Conservation (phyloP, 2,797 vertebrate species). For the Cirrhinus mrigala region DNA sequence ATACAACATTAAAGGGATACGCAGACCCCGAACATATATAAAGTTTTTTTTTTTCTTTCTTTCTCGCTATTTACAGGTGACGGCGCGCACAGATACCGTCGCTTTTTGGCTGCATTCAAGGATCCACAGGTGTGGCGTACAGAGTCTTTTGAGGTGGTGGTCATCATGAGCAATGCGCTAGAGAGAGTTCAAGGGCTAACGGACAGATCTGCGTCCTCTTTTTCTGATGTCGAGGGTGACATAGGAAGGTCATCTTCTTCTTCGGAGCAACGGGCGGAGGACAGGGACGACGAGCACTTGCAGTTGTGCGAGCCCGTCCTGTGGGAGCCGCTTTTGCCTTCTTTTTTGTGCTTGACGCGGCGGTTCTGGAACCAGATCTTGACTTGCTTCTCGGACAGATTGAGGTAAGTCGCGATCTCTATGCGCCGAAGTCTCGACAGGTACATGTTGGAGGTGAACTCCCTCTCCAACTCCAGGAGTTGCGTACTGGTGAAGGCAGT, state of each 20-base stretch:
- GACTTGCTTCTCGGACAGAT: constrained; percentile 98
- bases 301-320: constrained; percentile 86
- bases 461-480: constrained; percentile 95
- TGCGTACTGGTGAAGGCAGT: constrained; percentile 99
- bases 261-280: constrained; percentile 87
- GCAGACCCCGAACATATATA: constrained; percentile 77
- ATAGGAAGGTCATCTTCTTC: constrained; percentile 93
- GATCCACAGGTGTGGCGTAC: constrained; percentile 59
- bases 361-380: constrained; percentile 99
- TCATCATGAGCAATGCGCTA: background rate
- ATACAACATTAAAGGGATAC: constrained; percentile 77
- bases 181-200: constrained; percentile 86
- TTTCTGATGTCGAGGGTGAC: constrained; percentile 96
- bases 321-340: constrained; percentile 89
- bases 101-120: constrained; percentile 75
- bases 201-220: constrained; percentile 93
- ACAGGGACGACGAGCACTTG: constrained; percentile 92
- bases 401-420: constrained; percentile 98
- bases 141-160: constrained; percentile 58
- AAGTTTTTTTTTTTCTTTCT: constrained; percentile 57
- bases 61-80: constrained; percentile 80
- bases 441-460: constrained; percentile 99
- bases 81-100: constrained; percentile 71
- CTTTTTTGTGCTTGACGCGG: constrained; percentile 99
- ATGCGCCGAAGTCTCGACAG: constrained; percentile 96